Evolutionary conservation across 2,797 vertebrate species (phyloP).

Genomic region (Poecilia gillii): DNA sequence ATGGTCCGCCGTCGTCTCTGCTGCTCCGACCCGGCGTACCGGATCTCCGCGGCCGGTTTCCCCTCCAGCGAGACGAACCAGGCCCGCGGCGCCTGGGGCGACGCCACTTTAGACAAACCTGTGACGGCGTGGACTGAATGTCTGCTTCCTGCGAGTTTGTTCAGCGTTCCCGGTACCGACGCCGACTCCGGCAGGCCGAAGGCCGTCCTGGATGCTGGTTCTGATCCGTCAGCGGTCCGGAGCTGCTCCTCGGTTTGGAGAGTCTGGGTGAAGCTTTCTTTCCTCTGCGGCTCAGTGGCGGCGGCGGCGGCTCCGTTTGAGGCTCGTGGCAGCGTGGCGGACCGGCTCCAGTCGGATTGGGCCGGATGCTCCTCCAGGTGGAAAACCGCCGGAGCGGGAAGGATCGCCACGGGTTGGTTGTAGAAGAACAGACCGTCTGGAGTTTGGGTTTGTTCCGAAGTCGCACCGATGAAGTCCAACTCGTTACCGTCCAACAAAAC

Average conservation of each 20-base stretch:
- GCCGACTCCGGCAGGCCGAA: conserved; percentile 86
- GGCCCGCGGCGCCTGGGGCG: conserved; percentile 85
- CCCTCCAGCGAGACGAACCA: conserved; percentile 97
- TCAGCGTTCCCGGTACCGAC: conserved; percentile 89
- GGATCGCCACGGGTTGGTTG: conserved; percentile 87
- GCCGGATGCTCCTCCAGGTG: conserved; percentile 80
- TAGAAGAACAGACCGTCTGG: conserved; percentile 83
- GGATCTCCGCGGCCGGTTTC: conserved; percentile 89
- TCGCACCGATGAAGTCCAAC: conserved; percentile 47
- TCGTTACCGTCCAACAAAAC: conserved; percentile 28
- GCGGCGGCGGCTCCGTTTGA: conserved; percentile 63
- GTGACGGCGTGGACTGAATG: conserved; percentile 82
- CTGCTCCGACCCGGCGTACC: conserved; percentile 84
- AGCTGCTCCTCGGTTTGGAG: conserved; percentile 72
- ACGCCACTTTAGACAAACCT: conserved; percentile 83
- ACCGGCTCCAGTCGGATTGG: conserved; percentile 70
- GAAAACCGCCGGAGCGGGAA: conserved; percentile 85
- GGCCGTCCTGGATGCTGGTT: conserved; percentile 78
- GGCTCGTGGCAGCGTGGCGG: conserved; percentile 85
- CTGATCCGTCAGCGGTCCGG: background rate
- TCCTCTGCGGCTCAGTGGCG: conserved; percentile 67
- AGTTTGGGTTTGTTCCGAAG: conserved; percentile 65
- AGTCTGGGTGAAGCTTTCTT: conserved; percentile 80
- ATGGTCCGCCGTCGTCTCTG: conserved; percentile 81
- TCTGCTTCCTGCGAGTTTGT: conserved; percentile 80